Percentiles rank a stretch among this genome's conserved stretches.
phyloP scores from a whole-genome alignment of 2,797 vertebrate genomes.

The Cheirogaleus major region DNA sequence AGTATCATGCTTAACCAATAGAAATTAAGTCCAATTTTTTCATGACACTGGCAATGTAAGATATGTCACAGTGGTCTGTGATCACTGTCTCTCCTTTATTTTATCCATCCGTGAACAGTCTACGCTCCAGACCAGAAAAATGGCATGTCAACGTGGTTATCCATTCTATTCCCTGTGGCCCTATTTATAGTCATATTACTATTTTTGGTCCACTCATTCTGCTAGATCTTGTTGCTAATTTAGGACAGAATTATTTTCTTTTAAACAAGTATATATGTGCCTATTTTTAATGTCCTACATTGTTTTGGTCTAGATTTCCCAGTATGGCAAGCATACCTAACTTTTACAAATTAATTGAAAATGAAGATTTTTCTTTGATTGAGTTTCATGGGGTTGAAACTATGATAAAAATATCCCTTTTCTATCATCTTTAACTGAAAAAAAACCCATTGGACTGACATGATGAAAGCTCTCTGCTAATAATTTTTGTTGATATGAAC shows the following conservation, averaged over 20 bases:
- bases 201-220: neutral
- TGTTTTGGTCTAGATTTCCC: neutral
- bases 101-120: neutral
- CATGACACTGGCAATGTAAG: neutral
- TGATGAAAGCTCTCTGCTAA: neutral
- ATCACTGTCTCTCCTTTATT: neutral
- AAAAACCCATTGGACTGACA: neutral
- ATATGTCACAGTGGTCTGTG: neutral
- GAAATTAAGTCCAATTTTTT: neutral
- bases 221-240: neutral
- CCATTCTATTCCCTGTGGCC: neutral
- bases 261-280: neutral
- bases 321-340: neutral
- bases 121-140: neutral
- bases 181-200: neutral
- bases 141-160: neutral
- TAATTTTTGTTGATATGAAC: conserved; percentile 34
- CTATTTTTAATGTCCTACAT: neutral
- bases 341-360: conserved; percentile 7
- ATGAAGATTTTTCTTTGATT: neutral
- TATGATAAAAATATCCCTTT: neutral
- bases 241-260: neutral
- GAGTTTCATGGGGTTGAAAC: neutral
- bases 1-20: neutral
- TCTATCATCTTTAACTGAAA: neutral